Conservation (phyloP, 2,888 invertebrate species). For the Phengaris alcon region DNA sequence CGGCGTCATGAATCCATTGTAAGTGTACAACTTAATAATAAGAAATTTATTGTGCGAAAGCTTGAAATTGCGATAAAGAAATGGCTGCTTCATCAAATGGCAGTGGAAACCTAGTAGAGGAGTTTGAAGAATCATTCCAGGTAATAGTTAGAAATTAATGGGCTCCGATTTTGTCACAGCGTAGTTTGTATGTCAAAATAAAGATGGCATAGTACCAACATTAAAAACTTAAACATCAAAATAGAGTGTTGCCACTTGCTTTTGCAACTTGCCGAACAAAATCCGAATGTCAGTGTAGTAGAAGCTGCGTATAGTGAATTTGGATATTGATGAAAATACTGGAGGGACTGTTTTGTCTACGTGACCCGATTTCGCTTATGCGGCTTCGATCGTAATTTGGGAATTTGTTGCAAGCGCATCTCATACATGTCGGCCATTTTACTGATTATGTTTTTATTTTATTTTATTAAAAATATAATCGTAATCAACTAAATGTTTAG, state of each 20-base stretch:
- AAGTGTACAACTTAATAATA: neutral
- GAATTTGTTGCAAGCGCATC: conserved; percentile 71
- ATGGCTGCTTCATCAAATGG: conserved; percentile 91
- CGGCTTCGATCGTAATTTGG: conserved; percentile 59
- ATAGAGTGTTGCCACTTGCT: conserved; percentile 50
- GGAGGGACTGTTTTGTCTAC: conserved; percentile 61
- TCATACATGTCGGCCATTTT: conserved; percentile 74
- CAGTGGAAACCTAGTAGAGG: conserved; percentile 91
- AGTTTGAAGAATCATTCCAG: conserved; percentile 95
- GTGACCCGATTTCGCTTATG: conserved; percentile 69
- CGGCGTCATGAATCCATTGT: conserved; percentile 16
- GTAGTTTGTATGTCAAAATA: conserved; percentile 58
- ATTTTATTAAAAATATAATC: conserved; percentile 56
- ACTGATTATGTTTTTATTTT: conserved; percentile 70
- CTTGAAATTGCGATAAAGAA: conserved; percentile 25
- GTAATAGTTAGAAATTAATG: conserved; percentile 60
- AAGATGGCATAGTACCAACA: conserved; percentile 54
- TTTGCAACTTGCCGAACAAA: neutral
- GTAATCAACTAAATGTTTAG: conserved; percentile 44
- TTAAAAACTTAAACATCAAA: conserved; percentile 49
- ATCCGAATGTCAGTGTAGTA: conserved; percentile 41
- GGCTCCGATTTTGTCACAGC: conserved; percentile 46
- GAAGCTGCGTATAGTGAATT: conserved; percentile 67
- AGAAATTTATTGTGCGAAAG: neutral
- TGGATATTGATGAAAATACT: conserved; percentile 44